phyloP scores from a whole-genome alignment of 2,113 vertebrate species.

The Poeciliopsis retropinna region DNA sequence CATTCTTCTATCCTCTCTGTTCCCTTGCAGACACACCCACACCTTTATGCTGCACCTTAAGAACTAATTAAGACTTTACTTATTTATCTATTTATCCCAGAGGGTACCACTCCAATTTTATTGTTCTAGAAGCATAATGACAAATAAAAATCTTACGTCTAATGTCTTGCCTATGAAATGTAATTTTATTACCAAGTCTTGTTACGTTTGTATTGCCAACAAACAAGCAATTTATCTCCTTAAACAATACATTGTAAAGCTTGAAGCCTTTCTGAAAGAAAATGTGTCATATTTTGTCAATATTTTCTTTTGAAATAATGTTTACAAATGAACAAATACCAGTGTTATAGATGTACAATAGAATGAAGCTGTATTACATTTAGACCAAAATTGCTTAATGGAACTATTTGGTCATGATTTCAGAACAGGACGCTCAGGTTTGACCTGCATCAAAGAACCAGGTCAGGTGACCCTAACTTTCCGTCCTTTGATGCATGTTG shows the following conservation, averaged over 20 bases:
- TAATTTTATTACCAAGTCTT: background rate
- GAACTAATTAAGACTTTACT: too few relatives aligned
- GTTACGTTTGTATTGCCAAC: background rate
- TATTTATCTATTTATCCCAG: too few relatives aligned
- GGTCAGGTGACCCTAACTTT: conserved; percentile 63
- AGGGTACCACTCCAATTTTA: too few relatives aligned
- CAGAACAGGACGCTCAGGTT: conserved; percentile 3
- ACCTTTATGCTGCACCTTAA: too few relatives aligned
- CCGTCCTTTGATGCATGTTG: conserved; percentile 9
- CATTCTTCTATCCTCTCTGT: too few relatives aligned
- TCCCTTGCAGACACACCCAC: too few relatives aligned
- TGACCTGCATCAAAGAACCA: conserved; percentile 27
- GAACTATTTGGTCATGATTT: conserved; percentile 6
- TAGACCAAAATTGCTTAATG: background rate
- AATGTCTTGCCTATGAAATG: too few relatives aligned
- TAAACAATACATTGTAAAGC: background rate
- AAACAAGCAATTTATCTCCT: background rate
- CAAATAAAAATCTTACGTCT: too few relatives aligned
- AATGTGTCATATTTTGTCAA: too few relatives aligned
- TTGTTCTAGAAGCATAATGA: too few relatives aligned
- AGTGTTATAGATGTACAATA: background rate
- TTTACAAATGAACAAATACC: background rate
- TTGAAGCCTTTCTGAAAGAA: background rate
- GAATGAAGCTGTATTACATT: background rate
- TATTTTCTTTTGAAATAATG: background rate